Evolutionary conservation across 2,113 vertebrate species (phyloP).

Genomic region (Bubo scandiacus): DNA sequence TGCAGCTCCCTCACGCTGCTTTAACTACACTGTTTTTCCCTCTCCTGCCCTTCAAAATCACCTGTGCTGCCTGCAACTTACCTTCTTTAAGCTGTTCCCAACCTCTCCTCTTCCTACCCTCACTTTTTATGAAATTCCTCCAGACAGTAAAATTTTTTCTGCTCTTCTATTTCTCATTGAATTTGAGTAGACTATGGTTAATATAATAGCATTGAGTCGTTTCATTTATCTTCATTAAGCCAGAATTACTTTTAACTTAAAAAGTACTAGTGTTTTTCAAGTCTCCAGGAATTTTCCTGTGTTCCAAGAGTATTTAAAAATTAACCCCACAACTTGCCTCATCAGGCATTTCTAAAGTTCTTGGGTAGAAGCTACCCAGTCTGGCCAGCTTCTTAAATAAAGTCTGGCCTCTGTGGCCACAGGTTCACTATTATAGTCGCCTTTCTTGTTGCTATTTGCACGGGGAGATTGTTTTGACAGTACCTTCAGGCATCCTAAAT

Average conservation of each 20-base stretch:
- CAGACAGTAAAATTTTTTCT: neutral
- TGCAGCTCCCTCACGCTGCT: neutral
- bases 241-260: neutral
- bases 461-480: neutral
- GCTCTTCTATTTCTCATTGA: neutral
- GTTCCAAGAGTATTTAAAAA: neutral
- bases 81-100: neutral
- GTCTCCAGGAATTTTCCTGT: neutral
- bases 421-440: fast-evolving
- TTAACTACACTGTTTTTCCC: neutral
- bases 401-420: neutral
- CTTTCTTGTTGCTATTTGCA: neutral
- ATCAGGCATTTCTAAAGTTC: neutral
- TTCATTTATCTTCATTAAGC: neutral
- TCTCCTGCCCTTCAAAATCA: neutral
- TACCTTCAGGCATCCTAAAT: neutral
- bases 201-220: neutral
- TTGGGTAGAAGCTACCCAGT: neutral
- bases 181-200: neutral
- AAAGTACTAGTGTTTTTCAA: neutral
- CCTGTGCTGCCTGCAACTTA: neutral
- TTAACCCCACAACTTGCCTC: neutral
- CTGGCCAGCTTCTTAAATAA: neutral
- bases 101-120: neutral
- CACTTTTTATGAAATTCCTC: neutral